Conservation (phyloP, 2,797 vertebrate species). For the Urosaurus nigricauda region DNA sequence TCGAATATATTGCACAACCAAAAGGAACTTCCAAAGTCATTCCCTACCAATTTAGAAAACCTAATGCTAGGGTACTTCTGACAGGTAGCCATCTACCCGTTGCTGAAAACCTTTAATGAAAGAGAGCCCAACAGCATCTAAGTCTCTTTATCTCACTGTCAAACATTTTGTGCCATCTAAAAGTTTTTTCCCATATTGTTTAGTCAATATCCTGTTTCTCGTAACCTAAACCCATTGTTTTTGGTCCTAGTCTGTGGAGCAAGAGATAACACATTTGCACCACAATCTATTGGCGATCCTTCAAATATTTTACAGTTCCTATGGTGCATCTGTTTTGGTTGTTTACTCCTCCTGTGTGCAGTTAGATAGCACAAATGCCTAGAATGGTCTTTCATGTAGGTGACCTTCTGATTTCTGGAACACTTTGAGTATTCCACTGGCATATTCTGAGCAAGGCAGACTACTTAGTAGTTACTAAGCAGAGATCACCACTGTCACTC, state of each 20-base stretch:
- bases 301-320: conserved; percentile 11
- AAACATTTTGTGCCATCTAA: not conserved
- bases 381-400: conserved; percentile 13
- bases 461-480: conserved; percentile 43
- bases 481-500: conserved; percentile 59
- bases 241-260: not conserved
- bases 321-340: not conserved
- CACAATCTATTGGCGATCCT: not conserved
- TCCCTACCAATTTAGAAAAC: not conserved
- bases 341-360: not conserved
- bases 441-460: conserved; percentile 44
- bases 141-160: not conserved
- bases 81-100: too few species aligned
- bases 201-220: not conserved
- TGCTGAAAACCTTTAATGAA: too few species aligned
- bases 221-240: not conserved
- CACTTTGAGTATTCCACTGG: conserved; percentile 45
- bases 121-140: too few species aligned
- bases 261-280: not conserved
- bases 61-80: too few species aligned
- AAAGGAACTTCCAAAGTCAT: not conserved
- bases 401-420: conserved; percentile 22
- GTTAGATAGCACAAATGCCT: not conserved
- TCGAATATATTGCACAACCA: too few species aligned
- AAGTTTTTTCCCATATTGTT: not conserved